phyloP scores from a whole-genome alignment of 1,140 invertebrate genomes.

The Lycorma delicatula region DNA sequence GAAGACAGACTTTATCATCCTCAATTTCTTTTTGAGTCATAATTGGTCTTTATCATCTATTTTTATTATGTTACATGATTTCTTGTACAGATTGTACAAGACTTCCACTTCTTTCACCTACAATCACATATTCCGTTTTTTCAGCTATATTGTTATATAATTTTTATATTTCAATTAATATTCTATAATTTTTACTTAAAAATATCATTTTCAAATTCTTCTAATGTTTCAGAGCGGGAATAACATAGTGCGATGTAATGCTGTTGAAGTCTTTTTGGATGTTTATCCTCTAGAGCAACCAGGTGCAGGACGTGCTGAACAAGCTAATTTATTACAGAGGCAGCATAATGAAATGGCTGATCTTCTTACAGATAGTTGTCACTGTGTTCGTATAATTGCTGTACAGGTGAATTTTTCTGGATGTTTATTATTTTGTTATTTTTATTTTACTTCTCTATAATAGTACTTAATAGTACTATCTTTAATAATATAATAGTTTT shows the following conservation, averaged over 20 bases:
- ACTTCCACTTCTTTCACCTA: too few species aligned
- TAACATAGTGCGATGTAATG: conserved; percentile 25
- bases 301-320: conserved; percentile 8
- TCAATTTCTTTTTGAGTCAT: too few species aligned
- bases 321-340: conserved; percentile 19
- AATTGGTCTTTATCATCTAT: too few species aligned
- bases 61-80: too few species aligned
- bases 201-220: background rate
- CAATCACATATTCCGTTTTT: too few species aligned
- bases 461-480: too few species aligned
- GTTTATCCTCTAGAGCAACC: conserved; percentile 27
- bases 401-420: conserved; percentile 18
- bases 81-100: too few species aligned
- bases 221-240: conserved; percentile 23
- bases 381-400: conserved; percentile 24
- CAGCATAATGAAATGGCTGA: conserved; percentile 26
- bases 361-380: conserved; percentile 25
- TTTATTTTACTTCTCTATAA: background rate
- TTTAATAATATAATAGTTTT: too few species aligned
- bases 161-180: too few species aligned
- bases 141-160: too few species aligned
- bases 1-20: too few species aligned
- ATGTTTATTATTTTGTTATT: background rate
- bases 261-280: conserved; percentile 26
- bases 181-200: too few species aligned